These are phyloP conservation scores for Spermophilus dauricus DNA, from an alignment of 2,113 vertebrate genomes.

Conservation along the genomic window DNA sequence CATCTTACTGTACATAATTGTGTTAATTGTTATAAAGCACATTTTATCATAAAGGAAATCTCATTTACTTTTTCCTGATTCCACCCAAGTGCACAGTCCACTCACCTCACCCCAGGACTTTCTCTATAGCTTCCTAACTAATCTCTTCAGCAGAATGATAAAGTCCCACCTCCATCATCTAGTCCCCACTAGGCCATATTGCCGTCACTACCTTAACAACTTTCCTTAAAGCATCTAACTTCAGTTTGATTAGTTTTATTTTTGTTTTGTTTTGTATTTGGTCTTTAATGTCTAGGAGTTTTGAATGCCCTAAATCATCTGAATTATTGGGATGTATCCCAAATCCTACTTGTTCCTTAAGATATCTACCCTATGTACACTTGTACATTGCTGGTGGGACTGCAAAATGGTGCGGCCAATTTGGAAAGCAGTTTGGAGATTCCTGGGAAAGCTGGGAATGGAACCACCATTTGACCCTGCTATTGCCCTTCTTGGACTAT, in stretches of 20 bases:
- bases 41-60: not conserved
- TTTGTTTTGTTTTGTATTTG: no score
- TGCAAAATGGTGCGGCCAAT: no score
- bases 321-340: not conserved
- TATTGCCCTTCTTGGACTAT: no score
- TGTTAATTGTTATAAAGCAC: not conserved
- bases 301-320: not conserved
- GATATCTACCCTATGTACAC: not conserved
- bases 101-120: not conserved
- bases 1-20: not conserved
- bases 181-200: not conserved
- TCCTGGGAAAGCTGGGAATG: no score
- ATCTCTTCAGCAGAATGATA: no score
- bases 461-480: no score
- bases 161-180: not conserved
- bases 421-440: no score
- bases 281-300: not conserved
- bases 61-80: not conserved
- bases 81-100: no score
- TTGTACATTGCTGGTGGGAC: no score
- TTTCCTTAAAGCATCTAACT: not conserved
- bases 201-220: not conserved
- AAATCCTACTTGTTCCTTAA: not conserved
- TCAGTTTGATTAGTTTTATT: not conserved
- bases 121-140: not conserved